A percentile compares a stretch with the other conserved stretches of the same genome.
Conservation (phyloP, 1,140 invertebrate species). For the Battus philenor region DNA sequence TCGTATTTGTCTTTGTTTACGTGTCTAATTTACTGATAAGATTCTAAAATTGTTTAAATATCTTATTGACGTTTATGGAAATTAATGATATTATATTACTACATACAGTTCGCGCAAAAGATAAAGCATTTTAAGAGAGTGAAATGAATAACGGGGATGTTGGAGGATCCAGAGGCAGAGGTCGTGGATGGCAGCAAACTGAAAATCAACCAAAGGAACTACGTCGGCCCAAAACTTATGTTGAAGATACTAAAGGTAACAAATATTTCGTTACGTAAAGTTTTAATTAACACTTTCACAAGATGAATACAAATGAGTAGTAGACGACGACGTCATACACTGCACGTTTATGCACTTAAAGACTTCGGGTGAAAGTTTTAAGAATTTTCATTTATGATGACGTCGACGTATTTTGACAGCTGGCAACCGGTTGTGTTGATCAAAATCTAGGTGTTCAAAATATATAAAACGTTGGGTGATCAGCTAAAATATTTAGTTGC, state of each 20-base stretch:
- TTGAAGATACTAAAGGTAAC: constrained; percentile 59
- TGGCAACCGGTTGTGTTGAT: constrained; percentile 30
- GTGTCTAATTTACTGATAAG: constrained; percentile 57
- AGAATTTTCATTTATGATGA: constrained; percentile 66
- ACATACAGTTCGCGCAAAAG: constrained; percentile 21
- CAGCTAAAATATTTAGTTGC: no score
- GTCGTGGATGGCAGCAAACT: constrained; percentile 64
- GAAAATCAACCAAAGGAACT: constrained; percentile 61
- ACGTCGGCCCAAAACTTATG: constrained; percentile 49
- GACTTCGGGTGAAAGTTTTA: constrained; percentile 64
- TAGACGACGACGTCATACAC: constrained; percentile 39
- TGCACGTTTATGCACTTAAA: constrained; percentile 36
- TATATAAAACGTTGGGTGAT: no score
- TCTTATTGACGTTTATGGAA: constrained; percentile 51
- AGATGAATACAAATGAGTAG: constrained; percentile 19
- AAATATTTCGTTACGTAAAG: not conserved
- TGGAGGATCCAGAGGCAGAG: constrained; percentile 62
- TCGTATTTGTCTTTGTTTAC: constrained; percentile 70
- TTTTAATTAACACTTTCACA: constrained; percentile 29
- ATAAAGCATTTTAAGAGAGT: constrained; percentile 30
- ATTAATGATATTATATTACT: constrained; percentile 27
- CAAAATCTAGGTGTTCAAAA: no score
- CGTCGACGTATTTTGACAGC: constrained; percentile 54
- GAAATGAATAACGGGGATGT: constrained; percentile 71
- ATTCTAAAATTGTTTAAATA: constrained; percentile 26